Evolutionary conservation across 2,888 invertebrate species (phyloP).

Genomic region (Crossocerus cetratus): DNA sequence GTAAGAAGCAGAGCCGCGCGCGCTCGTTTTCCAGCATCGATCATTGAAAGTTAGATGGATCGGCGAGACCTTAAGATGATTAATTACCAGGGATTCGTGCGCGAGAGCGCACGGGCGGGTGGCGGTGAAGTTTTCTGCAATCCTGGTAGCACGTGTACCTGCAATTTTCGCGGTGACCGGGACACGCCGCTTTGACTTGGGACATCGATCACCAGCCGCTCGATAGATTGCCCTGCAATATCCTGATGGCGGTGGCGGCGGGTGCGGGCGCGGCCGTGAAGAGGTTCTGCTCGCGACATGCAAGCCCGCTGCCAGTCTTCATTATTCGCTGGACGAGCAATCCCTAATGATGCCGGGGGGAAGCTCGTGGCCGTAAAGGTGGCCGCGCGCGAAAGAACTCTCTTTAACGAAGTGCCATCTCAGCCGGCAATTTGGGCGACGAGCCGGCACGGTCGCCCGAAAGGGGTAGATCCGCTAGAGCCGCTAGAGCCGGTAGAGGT

Average conservation of each 20-base stretch:
- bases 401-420: no score
- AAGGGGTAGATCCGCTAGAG: no score
- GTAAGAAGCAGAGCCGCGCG: background rate
- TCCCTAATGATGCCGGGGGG: background rate
- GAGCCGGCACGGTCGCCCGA: no score
- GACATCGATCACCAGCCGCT: constrained; percentile 40
- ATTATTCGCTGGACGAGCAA: background rate
- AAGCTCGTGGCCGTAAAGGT: background rate
- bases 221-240: constrained; percentile 34
- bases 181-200: constrained; percentile 10
- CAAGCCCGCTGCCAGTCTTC: background rate
- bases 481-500: no score
- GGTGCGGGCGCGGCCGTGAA: constrained; percentile 10
- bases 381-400: no score
- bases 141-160: constrained; percentile 10
- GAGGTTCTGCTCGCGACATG: background rate
- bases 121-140: constrained; percentile 29
- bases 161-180: constrained; percentile 9
- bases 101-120: no score
- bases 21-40: background rate
- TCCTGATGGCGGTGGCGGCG: constrained; percentile 27
- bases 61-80: constrained; percentile 29
- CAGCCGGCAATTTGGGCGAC: no score
- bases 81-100: constrained; percentile 19
- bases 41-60: constrained; percentile 12